Evolutionary conservation across 2,797 vertebrate genomes (phyloP).

Genomic region (Megaceryle alcyon): DNA sequence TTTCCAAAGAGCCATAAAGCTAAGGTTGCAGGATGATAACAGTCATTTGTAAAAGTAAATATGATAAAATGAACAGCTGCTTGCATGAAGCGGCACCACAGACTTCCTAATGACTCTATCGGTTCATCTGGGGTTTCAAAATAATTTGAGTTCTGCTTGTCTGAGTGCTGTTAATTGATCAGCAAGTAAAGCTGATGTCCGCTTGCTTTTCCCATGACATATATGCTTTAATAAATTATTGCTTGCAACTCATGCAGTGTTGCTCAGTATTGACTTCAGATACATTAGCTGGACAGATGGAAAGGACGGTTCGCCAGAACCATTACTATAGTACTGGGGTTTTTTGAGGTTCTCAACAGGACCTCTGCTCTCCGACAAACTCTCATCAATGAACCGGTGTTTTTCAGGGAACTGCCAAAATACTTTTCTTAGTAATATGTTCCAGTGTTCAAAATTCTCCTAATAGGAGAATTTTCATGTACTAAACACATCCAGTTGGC

Average conservation of each 20-base stretch:
- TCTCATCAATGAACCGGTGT: not conserved
- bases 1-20: slow-evolving; percentile 68
- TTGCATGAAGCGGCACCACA: slow-evolving; percentile 45
- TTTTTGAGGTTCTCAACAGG: slow-evolving; percentile 4
- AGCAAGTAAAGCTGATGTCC: slow-evolving; percentile 72
- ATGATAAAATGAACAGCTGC: slow-evolving; percentile 71
- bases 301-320: slow-evolving; percentile 23
- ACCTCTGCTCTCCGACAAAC: slow-evolving; percentile 17
- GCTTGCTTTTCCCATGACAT: slow-evolving; percentile 64
- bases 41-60: slow-evolving; percentile 76
- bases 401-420: not conserved
- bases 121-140: slow-evolving; percentile 63
- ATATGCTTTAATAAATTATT: slow-evolving; percentile 71
- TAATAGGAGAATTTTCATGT: not conserved
- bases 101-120: slow-evolving; percentile 63
- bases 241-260: slow-evolving; percentile 35
- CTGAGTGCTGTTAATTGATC: slow-evolving; percentile 77
- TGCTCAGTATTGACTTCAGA: slow-evolving; percentile 68
- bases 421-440: not conserved
- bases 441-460: not conserved
- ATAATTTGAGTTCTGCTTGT: slow-evolving; percentile 66
- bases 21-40: slow-evolving; percentile 69
- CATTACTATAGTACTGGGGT: not conserved
- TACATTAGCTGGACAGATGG: slow-evolving; percentile 39
- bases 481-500: not conserved